A percentile compares a stretch with the other conserved stretches of the same genome.
phyloP scores from a whole-genome alignment of 2,113 vertebrate genomes.

The Xenopus tropicalis region UCB_Xtro_10.0 CM004451.2:63758001-63758500 shows the following conservation, averaged over 20 bases:
- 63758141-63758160: slow-evolving; percentile 22
- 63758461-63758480: not conserved
- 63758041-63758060: not conserved
- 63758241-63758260: not conserved
- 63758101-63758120: slow-evolving; percentile 31
- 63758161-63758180: slow-evolving; percentile 27
- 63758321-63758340: no score
- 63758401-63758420: not conserved
- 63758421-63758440: not conserved
- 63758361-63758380: not conserved
- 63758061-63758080: slow-evolving; percentile 2
- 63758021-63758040: not conserved
- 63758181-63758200: not conserved
- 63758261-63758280: no score
- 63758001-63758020: no score
- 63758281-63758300: no score
- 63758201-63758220: not conserved
- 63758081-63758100: slow-evolving; percentile 6
- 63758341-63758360: no score
- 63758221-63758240: not conserved
- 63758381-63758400: not conserved
- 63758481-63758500: not conserved
- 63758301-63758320: no score
- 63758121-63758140: slow-evolving; percentile 11
- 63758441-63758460: not conserved